Base-by-base conservation (phyloP, 2,797 vertebrate genomes). In the Ciconia nigra region DNA sequence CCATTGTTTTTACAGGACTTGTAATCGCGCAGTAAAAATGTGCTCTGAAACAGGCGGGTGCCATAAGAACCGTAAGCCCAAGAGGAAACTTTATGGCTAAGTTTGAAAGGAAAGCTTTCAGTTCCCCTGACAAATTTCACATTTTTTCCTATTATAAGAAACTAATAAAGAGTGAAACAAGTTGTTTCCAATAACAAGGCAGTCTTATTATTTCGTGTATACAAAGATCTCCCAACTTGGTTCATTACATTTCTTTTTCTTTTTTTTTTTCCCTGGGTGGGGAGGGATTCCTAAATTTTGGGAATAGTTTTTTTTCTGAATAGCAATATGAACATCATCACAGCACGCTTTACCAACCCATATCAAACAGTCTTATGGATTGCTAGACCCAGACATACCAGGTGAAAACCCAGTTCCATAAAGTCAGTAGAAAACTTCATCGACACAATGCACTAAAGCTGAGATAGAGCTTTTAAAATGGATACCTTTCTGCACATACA, bases 101-200 rank as follows among this genome's bases (percentile, higher is more conserved):
- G 42, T 81, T 33, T 83, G 61, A 92, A 92, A 95, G 37, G 44
- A 93, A 82, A 89, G 46, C 61, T 81, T 90, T 77, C 52, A 18
- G 59, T 16, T 67, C 4, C 44, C 44, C 54, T 83, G 47, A 74
- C 13, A 87, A 73, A 87, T 24, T 49, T 47, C 14, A 31, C 5
- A 0, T 51, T 73, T 89, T 86, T 77, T 65, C 13, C 51, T 65
- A 51, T 51, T 72, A 28, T 33, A 84, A 87, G 52, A 83, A 93
- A 71, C 14, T 24, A 89, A 83, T 31, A 29, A 80, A 62, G 33
- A 82, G 20, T 29, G 11, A 92, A 93, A 76, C 8, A 69, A 91
- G 24, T 61, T 78, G 71, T 76, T 91, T 83, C 76, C 35, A 86
- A 3, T 29, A 89, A 71, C 46, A 65, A 80, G 18, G 13, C 7